Percentiles rank a stretch among this genome's conserved stretches.
phyloP scores from a whole-genome alignment of 2,888 invertebrate genomes.

The Drosophila ezoana region DNA sequence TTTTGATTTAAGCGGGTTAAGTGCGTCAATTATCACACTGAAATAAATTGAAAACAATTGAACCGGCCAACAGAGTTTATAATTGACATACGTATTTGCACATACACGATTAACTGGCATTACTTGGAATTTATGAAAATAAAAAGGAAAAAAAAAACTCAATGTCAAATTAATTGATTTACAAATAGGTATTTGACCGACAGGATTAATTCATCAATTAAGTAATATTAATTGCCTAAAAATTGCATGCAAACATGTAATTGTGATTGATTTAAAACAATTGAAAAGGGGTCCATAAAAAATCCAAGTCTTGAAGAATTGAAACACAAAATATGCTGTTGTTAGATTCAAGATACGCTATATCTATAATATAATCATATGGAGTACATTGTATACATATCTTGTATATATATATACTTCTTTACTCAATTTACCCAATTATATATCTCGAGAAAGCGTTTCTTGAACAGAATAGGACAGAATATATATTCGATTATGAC shows the following conservation, averaged over 20 bases:
- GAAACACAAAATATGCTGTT: no score
- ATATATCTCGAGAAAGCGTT: no score
- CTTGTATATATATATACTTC: no score
- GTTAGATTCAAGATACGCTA: no score
- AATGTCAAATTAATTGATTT: constrained; percentile 2
- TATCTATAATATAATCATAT: no score
- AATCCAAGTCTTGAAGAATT: no score
- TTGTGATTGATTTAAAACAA: neutral
- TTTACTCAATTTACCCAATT: no score
- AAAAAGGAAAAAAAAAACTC: neutral
- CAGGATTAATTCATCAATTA: neutral
- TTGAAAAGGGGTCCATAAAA: no score
- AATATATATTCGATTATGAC: no score
- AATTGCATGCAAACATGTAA: neutral
- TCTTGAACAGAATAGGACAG: no score
- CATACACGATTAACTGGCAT: constrained; percentile 2
- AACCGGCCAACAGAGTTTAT: constrained; percentile 10
- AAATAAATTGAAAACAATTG: constrained; percentile 33
- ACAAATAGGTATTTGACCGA: constrained; percentile 7
- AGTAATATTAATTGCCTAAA: constrained; percentile 1
- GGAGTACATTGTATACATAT: no score
- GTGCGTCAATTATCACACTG: constrained; percentile 29
- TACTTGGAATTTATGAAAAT: neutral
- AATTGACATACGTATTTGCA: neutral
- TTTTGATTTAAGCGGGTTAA: constrained; percentile 22